phyloP scores from a whole-genome alignment of 1,140 invertebrate species.

The Lordiphosa stackelbergi region DNA sequence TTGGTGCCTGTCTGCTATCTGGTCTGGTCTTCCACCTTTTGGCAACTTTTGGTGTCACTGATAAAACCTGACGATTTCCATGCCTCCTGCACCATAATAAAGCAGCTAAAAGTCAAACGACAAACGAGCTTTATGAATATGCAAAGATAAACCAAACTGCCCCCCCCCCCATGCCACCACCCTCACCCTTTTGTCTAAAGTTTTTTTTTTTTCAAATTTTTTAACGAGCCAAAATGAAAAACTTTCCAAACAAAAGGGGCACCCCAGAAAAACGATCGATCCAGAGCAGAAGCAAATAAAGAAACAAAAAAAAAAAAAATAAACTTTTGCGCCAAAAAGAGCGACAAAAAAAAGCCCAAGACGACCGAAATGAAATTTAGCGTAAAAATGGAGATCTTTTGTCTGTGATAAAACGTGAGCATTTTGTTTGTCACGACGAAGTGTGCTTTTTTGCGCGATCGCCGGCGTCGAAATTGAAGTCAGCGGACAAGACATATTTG shows the following conservation, averaged over 20 bases:
- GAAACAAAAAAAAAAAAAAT: conserved; percentile 15
- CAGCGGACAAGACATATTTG: neutral
- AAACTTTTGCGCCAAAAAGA: conserved; percentile 11
- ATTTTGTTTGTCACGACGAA: conserved; percentile 74
- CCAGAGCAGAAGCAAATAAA: conserved; percentile 51
- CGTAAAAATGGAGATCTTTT: conserved; percentile 74
- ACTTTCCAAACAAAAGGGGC: conserved; percentile 68
- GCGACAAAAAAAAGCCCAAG: conserved; percentile 34
- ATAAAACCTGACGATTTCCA: conserved; percentile 54
- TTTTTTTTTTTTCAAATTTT: conserved; percentile 51
- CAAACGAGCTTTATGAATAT: conserved; percentile 70
- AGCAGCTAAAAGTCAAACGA: conserved; percentile 63
- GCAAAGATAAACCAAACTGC: conserved; percentile 59
- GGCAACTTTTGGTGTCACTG: conserved; percentile 25
- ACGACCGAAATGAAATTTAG: conserved; percentile 69
- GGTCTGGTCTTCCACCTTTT: neutral
- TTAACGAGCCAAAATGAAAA: conserved; percentile 71
- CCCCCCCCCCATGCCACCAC: conserved; percentile 1
- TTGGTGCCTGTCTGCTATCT: conserved; percentile 20
- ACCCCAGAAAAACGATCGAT: conserved; percentile 40
- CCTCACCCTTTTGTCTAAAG: conserved; percentile 30
- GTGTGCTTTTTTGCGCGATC: conserved; percentile 73
- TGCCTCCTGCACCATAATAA: conserved; percentile 40
- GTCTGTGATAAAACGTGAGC: conserved; percentile 70
- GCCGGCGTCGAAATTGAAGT: conserved; percentile 19